phyloP scores from a whole-genome alignment of 1,140 invertebrate genomes.

The Daktulosphaira vitifoliae region DNA sequence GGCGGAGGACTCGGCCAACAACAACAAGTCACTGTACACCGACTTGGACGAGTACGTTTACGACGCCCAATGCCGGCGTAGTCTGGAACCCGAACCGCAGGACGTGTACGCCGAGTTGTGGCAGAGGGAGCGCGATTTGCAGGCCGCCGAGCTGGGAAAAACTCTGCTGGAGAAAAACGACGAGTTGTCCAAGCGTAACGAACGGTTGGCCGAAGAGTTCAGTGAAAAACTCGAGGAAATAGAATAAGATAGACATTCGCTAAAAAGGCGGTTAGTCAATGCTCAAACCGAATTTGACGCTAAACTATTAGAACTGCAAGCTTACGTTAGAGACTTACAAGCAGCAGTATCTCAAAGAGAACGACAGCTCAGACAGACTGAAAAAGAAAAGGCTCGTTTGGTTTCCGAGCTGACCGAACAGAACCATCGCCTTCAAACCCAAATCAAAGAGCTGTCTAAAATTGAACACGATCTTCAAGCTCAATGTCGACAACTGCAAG shows the following conservation, averaged over 20 bases:
- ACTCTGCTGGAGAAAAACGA: constrained; percentile 89
- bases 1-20: not conserved
- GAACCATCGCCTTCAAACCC: constrained; percentile 76
- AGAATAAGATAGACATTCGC: constrained; percentile 84
- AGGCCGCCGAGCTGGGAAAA: constrained; percentile 90
- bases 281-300: constrained; percentile 82
- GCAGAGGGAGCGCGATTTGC: constrained; percentile 85
- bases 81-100: constrained; percentile 45
- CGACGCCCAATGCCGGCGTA: constrained; percentile 46
- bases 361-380: constrained; percentile 56
- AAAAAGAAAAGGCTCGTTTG: constrained; percentile 67
- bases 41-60: constrained; percentile 51
- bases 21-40: too few species aligned
- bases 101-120: constrained; percentile 75
- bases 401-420: constrained; percentile 82
- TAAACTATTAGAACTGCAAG: constrained; percentile 74
- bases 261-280: constrained; percentile 72
- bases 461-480: not conserved
- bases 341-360: constrained; percentile 53
- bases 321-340: constrained; percentile 67
- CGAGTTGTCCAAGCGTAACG: constrained; percentile 77
- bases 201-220: constrained; percentile 76
- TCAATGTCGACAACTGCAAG: constrained; percentile 9
- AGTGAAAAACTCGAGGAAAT: constrained; percentile 90
- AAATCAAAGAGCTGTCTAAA: constrained; percentile 55